Percentiles rank a stretch among this genome's conserved stretches.
phyloP scores from a whole-genome alignment of 2,888 invertebrate genomes.

The Tipula lateralis region DNA sequence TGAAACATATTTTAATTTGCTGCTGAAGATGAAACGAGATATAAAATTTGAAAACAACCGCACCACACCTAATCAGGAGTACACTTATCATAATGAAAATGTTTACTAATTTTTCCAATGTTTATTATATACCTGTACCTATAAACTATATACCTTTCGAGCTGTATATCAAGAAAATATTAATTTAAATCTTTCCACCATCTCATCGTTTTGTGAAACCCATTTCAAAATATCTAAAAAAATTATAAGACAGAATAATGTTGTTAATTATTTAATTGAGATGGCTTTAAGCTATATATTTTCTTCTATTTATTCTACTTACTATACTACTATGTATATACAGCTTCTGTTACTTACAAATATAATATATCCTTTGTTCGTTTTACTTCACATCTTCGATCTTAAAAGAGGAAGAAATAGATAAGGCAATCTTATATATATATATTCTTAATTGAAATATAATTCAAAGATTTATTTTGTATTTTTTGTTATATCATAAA shows the following conservation, averaged over 20 bases:
- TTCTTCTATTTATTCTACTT: not conserved
- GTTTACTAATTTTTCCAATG: not conserved
- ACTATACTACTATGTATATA: not conserved
- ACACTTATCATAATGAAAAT: not conserved
- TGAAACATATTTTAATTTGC: not conserved
- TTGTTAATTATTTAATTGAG: constrained; percentile 19
- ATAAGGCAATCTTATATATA: not conserved
- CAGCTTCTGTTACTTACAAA: no score
- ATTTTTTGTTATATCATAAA: not conserved
- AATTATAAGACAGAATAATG: not conserved
- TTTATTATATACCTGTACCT: not conserved
- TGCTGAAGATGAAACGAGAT: not conserved
- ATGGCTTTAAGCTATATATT: not conserved
- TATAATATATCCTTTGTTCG: not conserved
- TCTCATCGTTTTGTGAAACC: not conserved
- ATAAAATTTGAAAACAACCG: not conserved
- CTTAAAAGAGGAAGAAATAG: not conserved
- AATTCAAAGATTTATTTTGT: not conserved
- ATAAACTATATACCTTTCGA: not conserved
- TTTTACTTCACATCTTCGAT: not conserved
- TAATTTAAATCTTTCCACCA: not conserved
- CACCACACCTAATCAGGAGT: not conserved
- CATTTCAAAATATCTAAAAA: not conserved
- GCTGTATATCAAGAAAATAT: not conserved
- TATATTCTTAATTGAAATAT: not conserved